phyloP scores from a whole-genome alignment of 2,888 invertebrate genomes.

The Andrena bucephala region DNA sequence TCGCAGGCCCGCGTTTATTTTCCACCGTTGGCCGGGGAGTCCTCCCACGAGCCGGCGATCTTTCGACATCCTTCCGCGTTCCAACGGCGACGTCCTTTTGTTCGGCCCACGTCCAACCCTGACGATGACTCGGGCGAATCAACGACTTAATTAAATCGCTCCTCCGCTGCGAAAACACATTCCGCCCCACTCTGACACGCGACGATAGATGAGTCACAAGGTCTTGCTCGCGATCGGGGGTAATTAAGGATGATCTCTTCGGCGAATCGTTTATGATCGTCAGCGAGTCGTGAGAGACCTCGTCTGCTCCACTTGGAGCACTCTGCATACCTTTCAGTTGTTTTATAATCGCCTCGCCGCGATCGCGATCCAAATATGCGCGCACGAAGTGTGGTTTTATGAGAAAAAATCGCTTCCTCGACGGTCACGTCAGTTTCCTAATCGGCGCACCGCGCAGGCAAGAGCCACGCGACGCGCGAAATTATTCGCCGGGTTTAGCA shows the following conservation, averaged over 20 bases:
- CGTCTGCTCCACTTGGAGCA: constrained; percentile 15
- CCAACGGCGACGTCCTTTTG: constrained; percentile 65
- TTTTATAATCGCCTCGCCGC: too few species aligned
- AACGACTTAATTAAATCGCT: constrained; percentile 69
- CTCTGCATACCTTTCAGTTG: not conserved
- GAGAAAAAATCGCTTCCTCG: not conserved
- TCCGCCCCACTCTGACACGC: constrained; percentile 34
- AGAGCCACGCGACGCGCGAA: too few species aligned
- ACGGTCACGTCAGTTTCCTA: not conserved
- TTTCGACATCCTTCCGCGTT: constrained; percentile 67
- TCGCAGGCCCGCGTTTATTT: constrained; percentile 24
- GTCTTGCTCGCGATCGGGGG: not conserved
- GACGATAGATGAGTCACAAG: constrained; percentile 43
- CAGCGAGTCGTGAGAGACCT: constrained; percentile 35
- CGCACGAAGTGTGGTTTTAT: not conserved
- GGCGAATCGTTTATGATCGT: too few species aligned
- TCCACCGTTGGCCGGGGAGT: not conserved
- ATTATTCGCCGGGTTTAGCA: constrained; percentile 1
- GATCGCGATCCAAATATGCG: not conserved
- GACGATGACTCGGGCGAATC: constrained; percentile 63
- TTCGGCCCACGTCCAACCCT: constrained; percentile 64
- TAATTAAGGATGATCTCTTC: constrained; percentile 50
- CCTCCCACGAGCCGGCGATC: constrained; percentile 54
- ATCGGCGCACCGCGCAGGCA: not conserved
- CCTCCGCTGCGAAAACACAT: constrained; percentile 35